These are phyloP conservation scores for Eumeta japonica DNA, from an alignment of 1,140 invertebrate genomes.

Conservation along the genomic window DNA sequence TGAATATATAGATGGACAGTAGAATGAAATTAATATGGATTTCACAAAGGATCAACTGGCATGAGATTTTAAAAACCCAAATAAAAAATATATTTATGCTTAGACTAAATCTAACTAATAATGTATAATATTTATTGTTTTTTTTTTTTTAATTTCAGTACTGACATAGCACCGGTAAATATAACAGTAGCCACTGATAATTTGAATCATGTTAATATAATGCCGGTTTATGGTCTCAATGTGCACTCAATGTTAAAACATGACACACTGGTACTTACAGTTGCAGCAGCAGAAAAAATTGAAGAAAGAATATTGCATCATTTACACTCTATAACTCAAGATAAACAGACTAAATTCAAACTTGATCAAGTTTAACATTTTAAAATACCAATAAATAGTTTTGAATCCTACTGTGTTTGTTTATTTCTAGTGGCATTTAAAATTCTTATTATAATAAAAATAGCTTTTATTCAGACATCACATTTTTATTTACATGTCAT, in stretches of 20 bases:
- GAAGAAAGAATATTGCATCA: conserved; percentile 83
- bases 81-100: too few species aligned
- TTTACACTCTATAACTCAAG: conserved; percentile 65
- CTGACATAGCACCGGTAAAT: conserved; percentile 84
- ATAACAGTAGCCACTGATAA: conserved; percentile 76
- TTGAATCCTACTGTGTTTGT: too few species aligned
- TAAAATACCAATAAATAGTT: conserved; percentile 2
- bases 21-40: too few species aligned
- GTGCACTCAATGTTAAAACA: conserved; percentile 94
- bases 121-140: neutral
- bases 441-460: neutral
- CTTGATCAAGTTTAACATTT: conserved; percentile 46
- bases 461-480: neutral
- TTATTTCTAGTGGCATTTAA: neutral
- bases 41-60: too few species aligned
- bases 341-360: conserved; percentile 54
- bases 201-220: conserved; percentile 85
- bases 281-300: conserved; percentile 78
- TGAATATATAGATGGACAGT: too few species aligned
- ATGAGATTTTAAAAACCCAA: too few species aligned
- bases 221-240: conserved; percentile 90
- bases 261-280: conserved; percentile 88
- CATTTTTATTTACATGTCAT: too few species aligned
- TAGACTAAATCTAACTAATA: too few species aligned
- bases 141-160: conserved; percentile 59